Conservation (phyloP, 2,888 invertebrate species). For the Chrysolina oricalcia region DNA sequence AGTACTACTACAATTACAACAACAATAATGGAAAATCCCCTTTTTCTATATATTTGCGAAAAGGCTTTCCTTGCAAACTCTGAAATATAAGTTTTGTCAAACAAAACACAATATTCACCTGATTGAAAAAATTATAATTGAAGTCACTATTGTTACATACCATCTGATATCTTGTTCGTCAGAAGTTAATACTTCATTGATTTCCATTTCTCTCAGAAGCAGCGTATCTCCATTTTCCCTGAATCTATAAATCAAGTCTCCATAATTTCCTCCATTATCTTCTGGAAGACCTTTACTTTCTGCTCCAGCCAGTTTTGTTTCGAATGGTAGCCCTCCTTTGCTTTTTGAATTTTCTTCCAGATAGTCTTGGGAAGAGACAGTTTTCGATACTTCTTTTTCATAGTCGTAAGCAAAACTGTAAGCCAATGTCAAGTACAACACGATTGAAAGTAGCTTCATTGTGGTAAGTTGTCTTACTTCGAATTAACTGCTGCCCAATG, state of each 20-base stretch:
- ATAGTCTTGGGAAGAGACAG: conserved; percentile 8
- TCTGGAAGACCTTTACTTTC: conserved; percentile 35
- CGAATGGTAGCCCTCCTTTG: conserved; percentile 30
- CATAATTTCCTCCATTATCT: conserved; percentile 58
- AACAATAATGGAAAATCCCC: no score
- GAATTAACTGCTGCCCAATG: neutral
- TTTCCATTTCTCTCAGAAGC: conserved; percentile 56
- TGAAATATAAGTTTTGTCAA: no score
- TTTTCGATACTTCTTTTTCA: neutral
- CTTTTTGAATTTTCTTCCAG: neutral
- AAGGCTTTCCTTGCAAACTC: no score
- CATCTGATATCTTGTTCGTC: conserved; percentile 56
- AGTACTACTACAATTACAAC: no score
- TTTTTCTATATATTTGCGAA: no score
- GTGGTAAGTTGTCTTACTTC: neutral
- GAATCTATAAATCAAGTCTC: conserved; percentile 56
- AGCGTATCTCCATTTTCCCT: conserved; percentile 55
- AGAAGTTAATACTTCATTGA: conserved; percentile 53
- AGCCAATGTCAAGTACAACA: neutral
- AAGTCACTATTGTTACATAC: conserved; percentile 49
- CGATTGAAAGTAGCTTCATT: neutral
- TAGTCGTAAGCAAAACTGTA: conserved; percentile 15
- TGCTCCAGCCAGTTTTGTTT: conserved; percentile 46
- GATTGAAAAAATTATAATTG: neutral
- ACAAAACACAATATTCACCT: no score